phyloP scores from a whole-genome alignment of 2,113 vertebrate genomes.

The Dromaius novaehollandiae region DNA sequence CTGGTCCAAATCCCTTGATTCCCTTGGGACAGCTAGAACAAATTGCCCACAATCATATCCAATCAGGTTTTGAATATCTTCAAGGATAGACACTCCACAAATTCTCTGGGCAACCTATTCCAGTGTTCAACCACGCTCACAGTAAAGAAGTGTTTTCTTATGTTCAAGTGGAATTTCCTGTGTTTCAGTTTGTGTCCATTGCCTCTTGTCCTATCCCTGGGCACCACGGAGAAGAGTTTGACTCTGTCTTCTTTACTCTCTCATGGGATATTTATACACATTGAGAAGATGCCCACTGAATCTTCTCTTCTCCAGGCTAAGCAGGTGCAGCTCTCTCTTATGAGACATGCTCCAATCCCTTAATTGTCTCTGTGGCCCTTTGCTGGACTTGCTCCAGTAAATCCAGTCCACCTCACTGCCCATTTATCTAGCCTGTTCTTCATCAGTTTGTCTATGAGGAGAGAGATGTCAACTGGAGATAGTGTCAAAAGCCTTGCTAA shows the following conservation, averaged over 20 bases:
- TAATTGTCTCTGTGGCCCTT: neutral
- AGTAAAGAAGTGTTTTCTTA: neutral
- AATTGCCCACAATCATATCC: neutral
- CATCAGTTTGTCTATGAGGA: neutral
- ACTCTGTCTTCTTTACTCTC: no score
- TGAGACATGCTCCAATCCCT: neutral
- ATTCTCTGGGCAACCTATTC: neutral
- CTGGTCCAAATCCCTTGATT: no score
- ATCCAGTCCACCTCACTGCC: neutral
- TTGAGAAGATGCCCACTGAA: neutral
- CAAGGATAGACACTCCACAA: fast-evolving
- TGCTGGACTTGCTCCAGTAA: neutral
- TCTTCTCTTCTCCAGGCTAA: neutral
- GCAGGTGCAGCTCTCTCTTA: neutral
- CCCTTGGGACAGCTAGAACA: neutral
- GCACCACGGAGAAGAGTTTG: no score
- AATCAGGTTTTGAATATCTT: neutral
- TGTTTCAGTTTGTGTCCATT: neutral
- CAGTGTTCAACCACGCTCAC: neutral
- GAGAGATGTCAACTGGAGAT: neutral
- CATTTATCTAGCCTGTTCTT: neutral
- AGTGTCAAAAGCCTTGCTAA: neutral
- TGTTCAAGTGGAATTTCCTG: neutral
- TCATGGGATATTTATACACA: neutral
- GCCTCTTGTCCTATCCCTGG: no score